phyloP scores from a whole-genome alignment of 2,797 vertebrate species.

The Spheniscus humboldti region DNA sequence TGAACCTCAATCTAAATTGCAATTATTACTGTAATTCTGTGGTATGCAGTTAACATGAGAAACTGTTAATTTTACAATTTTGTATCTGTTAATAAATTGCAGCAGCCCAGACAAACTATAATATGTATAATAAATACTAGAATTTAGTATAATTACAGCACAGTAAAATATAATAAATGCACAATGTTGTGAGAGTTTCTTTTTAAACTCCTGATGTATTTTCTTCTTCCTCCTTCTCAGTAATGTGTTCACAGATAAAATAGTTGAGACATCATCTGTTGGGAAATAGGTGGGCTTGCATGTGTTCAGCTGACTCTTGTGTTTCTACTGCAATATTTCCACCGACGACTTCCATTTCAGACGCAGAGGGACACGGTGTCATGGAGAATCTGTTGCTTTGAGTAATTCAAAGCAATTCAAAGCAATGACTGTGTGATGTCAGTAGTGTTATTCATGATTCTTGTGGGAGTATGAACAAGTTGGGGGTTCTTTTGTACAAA shows the following conservation, averaged over 20 bases:
- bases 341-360: not conserved
- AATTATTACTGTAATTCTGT: not conserved
- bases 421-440: not conserved
- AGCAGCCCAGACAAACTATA: not conserved
- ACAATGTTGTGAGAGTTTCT: not conserved
- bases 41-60: not conserved
- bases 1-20: not conserved
- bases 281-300: not conserved
- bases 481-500: not conserved
- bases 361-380: not conserved
- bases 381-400: not conserved
- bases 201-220: not conserved
- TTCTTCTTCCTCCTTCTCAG: not conserved
- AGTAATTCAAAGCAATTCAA: not conserved
- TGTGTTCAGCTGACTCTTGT: not conserved
- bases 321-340: not conserved
- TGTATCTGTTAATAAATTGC: not conserved
- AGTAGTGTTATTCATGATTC: not conserved
- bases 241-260: not conserved
- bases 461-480: not conserved
- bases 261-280: not conserved
- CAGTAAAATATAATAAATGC: not conserved
- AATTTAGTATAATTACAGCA: not conserved
- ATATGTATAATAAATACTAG: not conserved
- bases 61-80: not conserved